Conservation (phyloP, 2,113 vertebrate genomes). For the Datnioides undecimradiatus region DNA sequence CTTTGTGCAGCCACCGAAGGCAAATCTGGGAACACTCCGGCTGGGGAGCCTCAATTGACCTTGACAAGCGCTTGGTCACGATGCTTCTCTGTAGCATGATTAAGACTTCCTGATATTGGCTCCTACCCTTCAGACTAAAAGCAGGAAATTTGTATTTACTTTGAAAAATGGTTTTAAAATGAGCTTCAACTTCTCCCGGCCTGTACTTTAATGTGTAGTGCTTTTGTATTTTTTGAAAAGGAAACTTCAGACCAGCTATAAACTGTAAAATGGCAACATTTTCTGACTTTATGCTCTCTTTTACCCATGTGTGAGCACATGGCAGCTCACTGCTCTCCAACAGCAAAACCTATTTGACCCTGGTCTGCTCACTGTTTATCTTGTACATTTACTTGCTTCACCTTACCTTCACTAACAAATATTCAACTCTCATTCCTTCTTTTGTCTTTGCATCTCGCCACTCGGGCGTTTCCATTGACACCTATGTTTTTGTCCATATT, state of each 20-base stretch:
- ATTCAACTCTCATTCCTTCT: not conserved
- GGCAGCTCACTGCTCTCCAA: not conserved
- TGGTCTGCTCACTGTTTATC: constrained; percentile 23
- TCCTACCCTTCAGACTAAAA: constrained; percentile 2
- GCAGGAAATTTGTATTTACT: not conserved
- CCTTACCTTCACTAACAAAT: not conserved
- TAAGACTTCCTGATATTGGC: not conserved
- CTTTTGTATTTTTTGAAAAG: not conserved
- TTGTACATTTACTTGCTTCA: not conserved
- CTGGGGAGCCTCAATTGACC: not conserved
- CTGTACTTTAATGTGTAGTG: too few relatives aligned
- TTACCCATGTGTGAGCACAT: not conserved
- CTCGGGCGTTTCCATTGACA: not conserved
- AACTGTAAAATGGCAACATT: not conserved
- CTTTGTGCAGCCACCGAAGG: constrained; percentile 1
- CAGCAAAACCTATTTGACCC: constrained; percentile 38
- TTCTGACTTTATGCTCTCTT: not conserved
- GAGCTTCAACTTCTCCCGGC: not conserved
- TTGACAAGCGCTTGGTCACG: not conserved
- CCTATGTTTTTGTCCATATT: not conserved
- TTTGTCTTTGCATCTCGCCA: not conserved
- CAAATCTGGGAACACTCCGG: not conserved
- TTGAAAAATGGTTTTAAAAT: not conserved
- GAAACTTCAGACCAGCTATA: not conserved
- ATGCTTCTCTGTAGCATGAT: not conserved